These are phyloP conservation scores for Rhinogobio ventralis DNA, from an alignment of 2,797 vertebrate genomes.

Conservation along the genomic window DNA sequence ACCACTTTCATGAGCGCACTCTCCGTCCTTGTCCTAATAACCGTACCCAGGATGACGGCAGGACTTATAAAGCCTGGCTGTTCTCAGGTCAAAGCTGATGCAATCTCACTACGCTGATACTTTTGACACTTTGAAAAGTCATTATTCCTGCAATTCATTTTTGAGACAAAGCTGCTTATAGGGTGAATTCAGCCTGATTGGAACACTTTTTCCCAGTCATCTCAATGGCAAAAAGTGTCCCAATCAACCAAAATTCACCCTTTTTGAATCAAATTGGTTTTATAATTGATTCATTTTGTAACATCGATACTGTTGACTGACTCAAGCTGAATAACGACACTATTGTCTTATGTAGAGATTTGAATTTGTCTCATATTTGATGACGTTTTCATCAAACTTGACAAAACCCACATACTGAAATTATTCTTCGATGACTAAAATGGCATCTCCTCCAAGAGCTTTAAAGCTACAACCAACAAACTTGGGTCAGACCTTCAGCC, in stretches of 20 bases:
- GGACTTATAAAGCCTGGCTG: conserved; percentile 58
- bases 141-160: not conserved
- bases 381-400: not conserved
- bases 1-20: conserved; percentile 18
- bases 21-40: conserved; percentile 78
- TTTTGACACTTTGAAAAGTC: not conserved
- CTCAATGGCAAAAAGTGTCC: too few species aligned
- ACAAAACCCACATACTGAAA: not conserved
- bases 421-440: not conserved
- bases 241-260: too few species aligned
- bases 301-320: too few species aligned
- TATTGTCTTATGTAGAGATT: not conserved
- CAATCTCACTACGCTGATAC: not conserved
- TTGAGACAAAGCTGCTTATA: too few species aligned
- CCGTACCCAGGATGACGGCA: conserved; percentile 60
- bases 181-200: too few species aligned
- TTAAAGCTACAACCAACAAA: not conserved
- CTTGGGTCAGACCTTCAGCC: not conserved
- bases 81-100: conserved; percentile 61
- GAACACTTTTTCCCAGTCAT: too few species aligned
- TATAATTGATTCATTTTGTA: not conserved
- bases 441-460: not conserved
- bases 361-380: not conserved
- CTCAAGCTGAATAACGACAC: too few species aligned
- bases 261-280: not conserved